Evolutionary conservation across 2,113 vertebrate species (phyloP), one percentile per base, ranked within the genome.

Genomic region (Thomomys bottae): DNA sequence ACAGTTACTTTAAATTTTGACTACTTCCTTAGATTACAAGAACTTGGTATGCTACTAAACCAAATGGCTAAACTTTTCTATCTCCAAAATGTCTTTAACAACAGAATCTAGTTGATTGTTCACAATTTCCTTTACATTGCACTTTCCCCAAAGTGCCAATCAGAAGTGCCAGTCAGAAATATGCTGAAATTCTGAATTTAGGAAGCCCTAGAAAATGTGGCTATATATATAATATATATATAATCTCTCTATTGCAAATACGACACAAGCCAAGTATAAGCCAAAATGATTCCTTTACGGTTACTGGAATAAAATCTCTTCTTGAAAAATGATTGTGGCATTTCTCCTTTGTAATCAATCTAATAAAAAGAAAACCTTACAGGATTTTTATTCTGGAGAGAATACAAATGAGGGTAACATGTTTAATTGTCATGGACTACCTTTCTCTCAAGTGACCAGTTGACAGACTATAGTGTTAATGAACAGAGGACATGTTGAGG

Each of bases 271-370:
- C 34, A 76, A 87, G 18, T 36, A n/a, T n/a, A 80, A 85, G 71
- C 15, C n/a, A 79, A 71, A 94, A 61, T 40, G 38, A 91, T 75
- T 93, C 38, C 34, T 66, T 91, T 91, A 76, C 66, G 86, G 81
- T 84, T n/a, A 84, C 32, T 79, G 71, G 36, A 28, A 76, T 94
- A 87, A 34, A 87, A 83, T 42, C 26, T 57, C 92, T 17, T 24
- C 34, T 63, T 85, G 42, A 88, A 78, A 94, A 85, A 66, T 8
- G 14, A 80, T 4, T 57, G 34, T 81, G 34, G 21, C 10, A 11
- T 86, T 80, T 91, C 14, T 77, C 23, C 67, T 77, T 77, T 63
- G 66, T 15, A 79, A 79, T 61, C 24, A 26, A 26, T 83, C 21
- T 34, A 73, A 66, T 8, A 38, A 54, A 54, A 38, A 59, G 21